A percentile compares a stretch with the other conserved stretches of the same genome.
Evolutionary conservation across 2,113 vertebrate species (phyloP).

Genomic region (Aldabrachelys gigantea): DNA sequence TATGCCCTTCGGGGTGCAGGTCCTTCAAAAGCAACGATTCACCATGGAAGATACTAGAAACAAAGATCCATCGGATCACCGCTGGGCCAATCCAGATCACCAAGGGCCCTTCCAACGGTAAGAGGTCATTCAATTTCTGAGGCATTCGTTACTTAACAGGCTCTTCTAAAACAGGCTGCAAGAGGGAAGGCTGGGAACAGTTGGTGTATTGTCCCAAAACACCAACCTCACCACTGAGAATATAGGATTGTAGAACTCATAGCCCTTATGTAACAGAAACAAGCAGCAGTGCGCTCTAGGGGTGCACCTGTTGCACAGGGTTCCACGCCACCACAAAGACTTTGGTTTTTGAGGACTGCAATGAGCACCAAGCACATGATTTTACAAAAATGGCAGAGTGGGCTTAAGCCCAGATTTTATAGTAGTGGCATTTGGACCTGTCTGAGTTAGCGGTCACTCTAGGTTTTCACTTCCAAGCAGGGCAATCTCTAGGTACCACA

Average conservation of each 20-base stretch:
- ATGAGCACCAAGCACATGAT: too few species aligned
- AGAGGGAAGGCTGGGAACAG: background rate
- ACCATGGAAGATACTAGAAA: background rate
- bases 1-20: background rate
- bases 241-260: background rate
- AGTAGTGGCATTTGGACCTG: background rate
- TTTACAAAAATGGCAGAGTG: background rate
- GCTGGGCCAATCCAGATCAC: background rate
- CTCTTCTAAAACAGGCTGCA: background rate
- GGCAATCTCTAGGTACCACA: background rate
- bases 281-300: background rate
- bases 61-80: background rate
- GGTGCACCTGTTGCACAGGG: background rate
- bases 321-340: background rate
- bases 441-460: background rate
- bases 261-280: background rate
- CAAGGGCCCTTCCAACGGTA: background rate
- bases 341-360: background rate
- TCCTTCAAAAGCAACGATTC: too few species aligned
- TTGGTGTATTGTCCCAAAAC: background rate
- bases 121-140: background rate
- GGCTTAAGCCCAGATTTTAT: background rate
- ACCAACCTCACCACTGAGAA: background rate
- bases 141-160: background rate
- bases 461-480: background rate